These are phyloP conservation scores for Argyresthia albistria DNA, from an alignment of 2,888 invertebrate genomes.

Conservation along the genomic window DNA sequence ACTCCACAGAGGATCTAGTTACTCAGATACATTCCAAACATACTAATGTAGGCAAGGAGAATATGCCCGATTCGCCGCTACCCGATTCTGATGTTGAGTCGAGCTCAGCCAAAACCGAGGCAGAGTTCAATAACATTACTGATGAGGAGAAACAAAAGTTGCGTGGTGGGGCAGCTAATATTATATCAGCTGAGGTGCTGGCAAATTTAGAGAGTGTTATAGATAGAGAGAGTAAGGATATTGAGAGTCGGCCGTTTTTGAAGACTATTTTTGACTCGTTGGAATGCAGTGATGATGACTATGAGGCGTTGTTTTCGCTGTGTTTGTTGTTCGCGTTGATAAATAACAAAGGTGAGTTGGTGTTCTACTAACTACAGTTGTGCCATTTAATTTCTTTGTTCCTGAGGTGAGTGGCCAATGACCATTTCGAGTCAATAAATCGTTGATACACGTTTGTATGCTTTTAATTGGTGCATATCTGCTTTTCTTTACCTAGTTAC, in stretches of 20 bases:
- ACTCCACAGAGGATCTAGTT: slow-evolving; percentile 62
- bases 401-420: background rate
- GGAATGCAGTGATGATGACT: slow-evolving; percentile 94
- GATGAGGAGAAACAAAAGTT: slow-evolving; percentile 92
- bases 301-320: slow-evolving; percentile 90
- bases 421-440: background rate
- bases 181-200: slow-evolving; percentile 19
- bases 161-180: slow-evolving; percentile 28
- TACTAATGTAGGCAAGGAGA: slow-evolving; percentile 30
- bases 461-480: background rate
- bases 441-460: background rate
- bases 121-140: slow-evolving; percentile 83
- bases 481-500: background rate
- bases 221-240: slow-evolving; percentile 49
- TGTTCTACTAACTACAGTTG: background rate
- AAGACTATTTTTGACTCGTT: slow-evolving; percentile 91
- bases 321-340: slow-evolving; percentile 94
- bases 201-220: slow-evolving; percentile 37
- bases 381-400: background rate
- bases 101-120: slow-evolving; percentile 40
- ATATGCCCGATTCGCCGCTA: slow-evolving; percentile 63
- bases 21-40: slow-evolving; percentile 45
- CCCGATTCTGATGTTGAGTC: slow-evolving; percentile 61
- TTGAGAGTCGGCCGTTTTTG: slow-evolving; percentile 83
- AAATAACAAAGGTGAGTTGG: slow-evolving; percentile 88